Conservation (phyloP, 2,113 vertebrate species). For the Lepus timidus region DNA sequence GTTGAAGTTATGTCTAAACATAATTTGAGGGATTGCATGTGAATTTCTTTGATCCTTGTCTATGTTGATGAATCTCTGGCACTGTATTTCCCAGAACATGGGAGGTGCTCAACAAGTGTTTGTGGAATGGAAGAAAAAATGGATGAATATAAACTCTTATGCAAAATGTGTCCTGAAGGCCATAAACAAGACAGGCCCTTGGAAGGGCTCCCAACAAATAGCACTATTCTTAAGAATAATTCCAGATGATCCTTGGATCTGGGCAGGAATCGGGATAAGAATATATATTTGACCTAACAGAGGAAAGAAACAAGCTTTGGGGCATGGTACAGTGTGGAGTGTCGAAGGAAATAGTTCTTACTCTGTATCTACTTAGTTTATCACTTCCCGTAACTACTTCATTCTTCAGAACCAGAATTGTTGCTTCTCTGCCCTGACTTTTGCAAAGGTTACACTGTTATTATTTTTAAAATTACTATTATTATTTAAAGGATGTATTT, state of each 20-base stretch:
- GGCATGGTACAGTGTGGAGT: not conserved
- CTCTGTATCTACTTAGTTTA: not conserved
- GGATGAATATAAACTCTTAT: not conserved
- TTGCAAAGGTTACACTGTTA: not conserved
- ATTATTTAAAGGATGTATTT: too few species aligned
- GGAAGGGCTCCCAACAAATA: conserved; percentile 35
- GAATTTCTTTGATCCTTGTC: conserved; percentile 33
- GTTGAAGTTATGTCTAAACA: conserved; percentile 1
- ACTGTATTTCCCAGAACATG: conserved; percentile 56
- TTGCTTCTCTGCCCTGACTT: conserved; percentile 2
- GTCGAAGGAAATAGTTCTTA: not conserved
- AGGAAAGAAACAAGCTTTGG: not conserved
- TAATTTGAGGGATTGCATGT: not conserved
- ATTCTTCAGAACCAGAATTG: conserved; percentile 6
- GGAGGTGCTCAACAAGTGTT: conserved; percentile 23
- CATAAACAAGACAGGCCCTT: not conserved
- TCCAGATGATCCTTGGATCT: conserved; percentile 39
- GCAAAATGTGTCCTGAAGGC: conserved; percentile 47
- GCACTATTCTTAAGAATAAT: conserved; percentile 50
- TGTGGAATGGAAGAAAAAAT: conserved; percentile 36
- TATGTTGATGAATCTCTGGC: not conserved
- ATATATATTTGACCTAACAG: not conserved
- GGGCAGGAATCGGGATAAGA: conserved; percentile 6
- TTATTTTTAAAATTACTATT: not conserved
- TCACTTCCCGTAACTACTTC: not conserved